Conservation (phyloP, 2,888 invertebrate genomes). For the Tetheella fluctuosa region DNA sequence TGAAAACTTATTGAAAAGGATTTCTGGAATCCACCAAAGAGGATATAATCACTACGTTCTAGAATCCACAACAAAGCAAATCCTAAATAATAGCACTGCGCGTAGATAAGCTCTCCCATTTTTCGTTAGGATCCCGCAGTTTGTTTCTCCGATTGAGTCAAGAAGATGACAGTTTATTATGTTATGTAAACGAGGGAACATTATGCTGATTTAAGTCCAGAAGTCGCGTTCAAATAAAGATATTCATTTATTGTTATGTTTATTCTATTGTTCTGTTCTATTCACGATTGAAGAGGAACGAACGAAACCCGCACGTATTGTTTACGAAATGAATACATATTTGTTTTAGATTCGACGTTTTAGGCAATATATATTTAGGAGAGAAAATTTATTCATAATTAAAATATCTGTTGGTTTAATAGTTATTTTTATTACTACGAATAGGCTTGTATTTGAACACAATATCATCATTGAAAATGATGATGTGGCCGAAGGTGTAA, state of each 20-base stretch:
- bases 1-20: background rate
- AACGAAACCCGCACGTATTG: background rate
- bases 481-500: no score
- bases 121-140: background rate
- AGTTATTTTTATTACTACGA: no score
- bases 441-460: no score
- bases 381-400: no score
- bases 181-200: background rate
- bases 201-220: background rate
- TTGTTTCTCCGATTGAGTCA: background rate
- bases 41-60: no score
- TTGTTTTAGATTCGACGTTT: background rate
- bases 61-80: background rate
- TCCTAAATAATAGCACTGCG: background rate
- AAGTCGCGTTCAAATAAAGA: background rate
- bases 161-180: conserved; percentile 1
- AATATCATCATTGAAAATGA: no score
- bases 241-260: background rate
- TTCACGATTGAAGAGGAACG: background rate
- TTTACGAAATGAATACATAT: background rate
- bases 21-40: no score
- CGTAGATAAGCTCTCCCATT: background rate
- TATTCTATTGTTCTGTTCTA: background rate
- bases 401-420: no score
- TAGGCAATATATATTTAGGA: no score